phyloP scores from a whole-genome alignment of 2,888 invertebrate genomes.

The Onchidella celtica region DNA sequence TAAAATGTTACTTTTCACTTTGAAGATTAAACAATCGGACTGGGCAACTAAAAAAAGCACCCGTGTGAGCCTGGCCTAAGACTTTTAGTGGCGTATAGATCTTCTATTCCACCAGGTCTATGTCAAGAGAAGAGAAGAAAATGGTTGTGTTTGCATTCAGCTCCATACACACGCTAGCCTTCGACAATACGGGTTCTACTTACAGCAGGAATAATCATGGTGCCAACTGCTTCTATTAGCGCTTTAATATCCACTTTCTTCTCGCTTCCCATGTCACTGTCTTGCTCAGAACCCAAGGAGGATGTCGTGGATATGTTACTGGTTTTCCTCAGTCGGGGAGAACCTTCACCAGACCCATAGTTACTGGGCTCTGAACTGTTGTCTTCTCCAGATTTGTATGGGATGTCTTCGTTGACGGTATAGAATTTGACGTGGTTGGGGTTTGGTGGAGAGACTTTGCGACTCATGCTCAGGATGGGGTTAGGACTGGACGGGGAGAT shows the following conservation, averaged over 20 bases:
- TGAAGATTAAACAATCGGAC: too few relatives aligned
- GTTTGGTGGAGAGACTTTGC: constrained; percentile 38
- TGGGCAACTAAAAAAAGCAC: too few relatives aligned
- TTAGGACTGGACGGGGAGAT: background rate
- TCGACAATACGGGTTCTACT: constrained; percentile 52
- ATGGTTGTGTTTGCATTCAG: too few relatives aligned
- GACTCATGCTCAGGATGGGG: background rate
- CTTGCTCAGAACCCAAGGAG: constrained; percentile 66
- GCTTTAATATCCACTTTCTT: constrained; percentile 67
- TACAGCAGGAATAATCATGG: constrained; percentile 71
- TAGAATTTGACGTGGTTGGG: constrained; percentile 44
- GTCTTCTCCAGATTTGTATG: background rate
- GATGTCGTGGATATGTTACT: constrained; percentile 68
- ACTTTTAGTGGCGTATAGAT: too few relatives aligned
- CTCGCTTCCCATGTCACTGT: constrained; percentile 53
- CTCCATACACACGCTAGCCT: too few relatives aligned
- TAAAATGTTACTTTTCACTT: too few relatives aligned
- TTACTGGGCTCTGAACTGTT: constrained; percentile 49
- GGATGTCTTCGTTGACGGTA: constrained; percentile 13
- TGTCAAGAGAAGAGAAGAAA: too few relatives aligned
- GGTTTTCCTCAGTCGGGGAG: constrained; percentile 59
- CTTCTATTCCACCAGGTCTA: too few relatives aligned
- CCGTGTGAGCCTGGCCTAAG: too few relatives aligned
- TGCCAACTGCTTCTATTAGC: constrained; percentile 72
- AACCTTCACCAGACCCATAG: constrained; percentile 48